A percentile compares a stretch with the other conserved stretches of the same genome.
phyloP scores from a whole-genome alignment of 2,113 vertebrate genomes.

The Neomonachus schauinslandi region DNA sequence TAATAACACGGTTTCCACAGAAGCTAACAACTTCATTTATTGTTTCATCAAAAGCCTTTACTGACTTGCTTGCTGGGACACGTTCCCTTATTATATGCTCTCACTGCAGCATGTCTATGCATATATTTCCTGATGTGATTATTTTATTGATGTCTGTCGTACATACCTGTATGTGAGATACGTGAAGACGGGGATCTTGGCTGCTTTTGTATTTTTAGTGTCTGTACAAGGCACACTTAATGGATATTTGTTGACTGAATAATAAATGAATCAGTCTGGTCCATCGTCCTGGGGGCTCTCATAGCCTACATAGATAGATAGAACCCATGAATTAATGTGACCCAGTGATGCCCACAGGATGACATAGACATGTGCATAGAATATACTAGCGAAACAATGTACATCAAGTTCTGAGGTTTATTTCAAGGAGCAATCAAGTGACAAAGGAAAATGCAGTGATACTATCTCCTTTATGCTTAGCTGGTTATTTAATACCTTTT shows the following conservation, averaged over 20 bases:
- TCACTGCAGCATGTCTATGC: background rate
- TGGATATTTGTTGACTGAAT: background rate
- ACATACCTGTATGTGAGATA: background rate
- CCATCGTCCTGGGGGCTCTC: background rate
- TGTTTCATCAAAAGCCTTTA: background rate
- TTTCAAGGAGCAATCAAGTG: background rate
- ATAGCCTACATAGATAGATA: background rate
- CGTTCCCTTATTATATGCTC: background rate
- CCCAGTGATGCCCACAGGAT: background rate
- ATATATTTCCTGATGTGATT: background rate
- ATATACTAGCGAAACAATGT: background rate
- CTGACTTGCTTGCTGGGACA: background rate
- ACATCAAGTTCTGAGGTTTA: background rate
- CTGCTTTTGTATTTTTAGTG: background rate
- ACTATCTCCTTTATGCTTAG: background rate
- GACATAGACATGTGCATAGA: background rate
- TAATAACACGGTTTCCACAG: background rate
- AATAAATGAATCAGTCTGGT: background rate
- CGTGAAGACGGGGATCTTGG: background rate
- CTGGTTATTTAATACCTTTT: background rate
- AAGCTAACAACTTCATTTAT: background rate
- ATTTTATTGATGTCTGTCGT: background rate
- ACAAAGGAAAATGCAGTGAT: background rate
- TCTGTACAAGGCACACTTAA: background rate
- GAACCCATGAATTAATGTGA: background rate